A percentile compares a stretch with the other conserved stretches of the same genome.
These are phyloP conservation scores for Romanogobio albipinnatus DNA, from an alignment of 2,113 vertebrate species.

Conservation along the genomic window DNA sequence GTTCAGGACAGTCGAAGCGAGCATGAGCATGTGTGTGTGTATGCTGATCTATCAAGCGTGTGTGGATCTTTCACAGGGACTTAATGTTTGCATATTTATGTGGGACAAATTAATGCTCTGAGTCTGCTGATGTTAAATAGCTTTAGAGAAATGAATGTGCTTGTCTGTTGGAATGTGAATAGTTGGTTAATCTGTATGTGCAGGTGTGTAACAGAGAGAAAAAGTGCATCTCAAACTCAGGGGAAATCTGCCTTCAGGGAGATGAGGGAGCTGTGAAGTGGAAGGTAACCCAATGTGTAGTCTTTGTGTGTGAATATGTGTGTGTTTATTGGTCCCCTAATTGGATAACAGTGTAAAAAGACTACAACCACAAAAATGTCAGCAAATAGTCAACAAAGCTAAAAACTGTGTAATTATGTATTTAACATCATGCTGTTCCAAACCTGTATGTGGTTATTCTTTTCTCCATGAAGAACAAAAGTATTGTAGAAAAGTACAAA, in stretches of 20 bases:
- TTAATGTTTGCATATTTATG: conserved; percentile 34
- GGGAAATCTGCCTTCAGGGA: conserved; percentile 22
- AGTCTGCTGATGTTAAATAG: conserved; percentile 10
- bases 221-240: conserved; percentile 3
- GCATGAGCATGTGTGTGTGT: neutral
- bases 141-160: neutral
- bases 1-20: conserved; percentile 16
- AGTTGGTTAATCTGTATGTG: conserved; percentile 22
- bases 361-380: neutral
- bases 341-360: neutral
- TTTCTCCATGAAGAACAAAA: neutral
- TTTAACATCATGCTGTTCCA: neutral
- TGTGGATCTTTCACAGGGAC: conserved; percentile 9
- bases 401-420: neutral
- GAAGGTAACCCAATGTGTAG: neutral
- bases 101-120: conserved; percentile 14
- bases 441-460: neutral
- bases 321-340: neutral
- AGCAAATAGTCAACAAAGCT: neutral
- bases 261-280: conserved; percentile 15
- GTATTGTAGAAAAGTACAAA: neutral
- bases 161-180: neutral
- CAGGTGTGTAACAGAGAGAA: conserved; percentile 3
- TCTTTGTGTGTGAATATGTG: neutral
- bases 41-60: conserved; percentile 2